Evolutionary conservation across 2,113 vertebrate species (phyloP).

Genomic region (Clinocottus analis): DNA sequence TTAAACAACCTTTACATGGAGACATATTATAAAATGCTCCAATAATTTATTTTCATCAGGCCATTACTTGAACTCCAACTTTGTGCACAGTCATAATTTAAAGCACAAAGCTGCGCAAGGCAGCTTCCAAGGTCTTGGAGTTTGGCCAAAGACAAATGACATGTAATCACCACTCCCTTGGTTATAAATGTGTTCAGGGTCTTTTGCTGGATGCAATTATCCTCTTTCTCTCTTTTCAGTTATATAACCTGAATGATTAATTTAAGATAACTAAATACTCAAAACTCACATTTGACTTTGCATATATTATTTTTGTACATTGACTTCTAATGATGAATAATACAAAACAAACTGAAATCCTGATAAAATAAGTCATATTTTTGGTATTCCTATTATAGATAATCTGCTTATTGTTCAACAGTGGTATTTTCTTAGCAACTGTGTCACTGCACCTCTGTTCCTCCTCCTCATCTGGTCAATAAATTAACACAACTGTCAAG

Average conservation of each 20-base stretch:
- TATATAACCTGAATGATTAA: neutral
- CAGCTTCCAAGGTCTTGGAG: neutral
- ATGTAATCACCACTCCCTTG: neutral
- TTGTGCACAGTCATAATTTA: neutral
- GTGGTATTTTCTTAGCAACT: neutral
- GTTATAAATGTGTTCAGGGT: neutral
- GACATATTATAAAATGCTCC: no score
- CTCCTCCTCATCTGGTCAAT: neutral
- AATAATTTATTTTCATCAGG: no score
- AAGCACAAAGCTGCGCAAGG: neutral
- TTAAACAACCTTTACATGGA: no score
- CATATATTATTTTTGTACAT: neutral
- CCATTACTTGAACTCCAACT: neutral
- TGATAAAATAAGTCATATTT: neutral
- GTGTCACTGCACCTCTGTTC: neutral
- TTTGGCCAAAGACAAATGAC: neutral
- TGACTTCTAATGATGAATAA: neutral
- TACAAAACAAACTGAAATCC: neutral
- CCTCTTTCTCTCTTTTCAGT: neutral
- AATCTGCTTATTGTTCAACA: neutral
- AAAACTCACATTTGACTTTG: no score
- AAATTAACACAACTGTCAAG: slow-evolving; percentile 19
- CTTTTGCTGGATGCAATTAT: neutral
- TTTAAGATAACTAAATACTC: no score
- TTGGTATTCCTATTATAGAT: neutral